phyloP scores from a whole-genome alignment of 2,888 invertebrate species.

The Oeneis ivallda region DNA sequence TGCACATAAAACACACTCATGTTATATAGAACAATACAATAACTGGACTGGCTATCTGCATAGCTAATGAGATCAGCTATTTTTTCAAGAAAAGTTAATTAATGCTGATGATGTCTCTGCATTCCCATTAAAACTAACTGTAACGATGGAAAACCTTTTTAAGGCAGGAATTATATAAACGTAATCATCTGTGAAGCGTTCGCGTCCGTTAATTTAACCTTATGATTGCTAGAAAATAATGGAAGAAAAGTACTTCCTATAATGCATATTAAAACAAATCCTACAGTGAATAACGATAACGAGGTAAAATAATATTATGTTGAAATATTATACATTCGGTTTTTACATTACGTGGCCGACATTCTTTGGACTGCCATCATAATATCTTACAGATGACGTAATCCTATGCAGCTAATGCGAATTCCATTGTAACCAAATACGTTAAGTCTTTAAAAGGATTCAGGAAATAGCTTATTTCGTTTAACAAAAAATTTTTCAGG shows the following conservation, averaged over 20 bases:
- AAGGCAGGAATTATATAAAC: slow-evolving; percentile 19
- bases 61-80: slow-evolving; percentile 70
- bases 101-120: slow-evolving; percentile 15
- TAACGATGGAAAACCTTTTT: slow-evolving; percentile 22
- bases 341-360: slow-evolving; percentile 19
- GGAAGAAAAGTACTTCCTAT: background rate
- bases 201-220: slow-evolving; percentile 17
- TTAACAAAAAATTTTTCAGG: background rate
- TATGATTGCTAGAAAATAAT: slow-evolving; percentile 7
- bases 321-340: slow-evolving; percentile 18
- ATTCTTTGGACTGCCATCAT: slow-evolving; percentile 11
- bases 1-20: slow-evolving; percentile 23
- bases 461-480: background rate
- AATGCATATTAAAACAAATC: background rate
- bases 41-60: slow-evolving; percentile 55
- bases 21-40: slow-evolving; percentile 46
- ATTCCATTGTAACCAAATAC: slow-evolving; percentile 9
- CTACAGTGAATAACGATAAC: background rate
- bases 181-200: slow-evolving; percentile 28
- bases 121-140: slow-evolving; percentile 24
- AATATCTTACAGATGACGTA: slow-evolving; percentile 11
- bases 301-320: slow-evolving; percentile 11
- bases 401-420: slow-evolving; percentile 9
- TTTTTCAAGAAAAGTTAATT: slow-evolving; percentile 50
- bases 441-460: background rate